Percentiles rank a stretch among this genome's conserved stretches.
These are phyloP conservation scores for Hypolimnas misippus DNA, from an alignment of 2,888 invertebrate species.

Conservation along the genomic window DNA sequence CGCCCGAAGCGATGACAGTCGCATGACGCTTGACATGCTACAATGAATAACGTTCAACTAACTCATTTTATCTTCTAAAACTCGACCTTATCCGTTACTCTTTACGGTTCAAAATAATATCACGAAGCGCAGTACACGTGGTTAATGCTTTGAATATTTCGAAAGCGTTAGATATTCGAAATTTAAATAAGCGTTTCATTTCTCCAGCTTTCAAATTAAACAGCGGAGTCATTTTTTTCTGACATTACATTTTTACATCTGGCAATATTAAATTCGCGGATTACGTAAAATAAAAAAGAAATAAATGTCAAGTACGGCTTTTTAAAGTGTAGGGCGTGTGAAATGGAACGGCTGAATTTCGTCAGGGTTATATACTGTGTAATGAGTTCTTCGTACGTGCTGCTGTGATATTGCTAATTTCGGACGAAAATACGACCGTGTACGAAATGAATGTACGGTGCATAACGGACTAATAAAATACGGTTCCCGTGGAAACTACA, in stretches of 20 bases:
- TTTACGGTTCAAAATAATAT: conserved; percentile 46
- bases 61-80: conserved; percentile 42
- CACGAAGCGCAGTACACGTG: conserved; percentile 27
- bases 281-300: conserved; percentile 72
- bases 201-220: conserved; percentile 63
- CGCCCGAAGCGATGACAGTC: conserved; percentile 57
- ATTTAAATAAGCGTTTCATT: conserved; percentile 63
- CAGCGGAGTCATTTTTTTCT: conserved; percentile 53
- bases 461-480: conserved; percentile 21
- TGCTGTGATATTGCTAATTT: conserved; percentile 44
- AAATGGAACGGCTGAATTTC: conserved; percentile 46
- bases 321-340: conserved; percentile 9
- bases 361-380: conserved; percentile 57
- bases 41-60: conserved; percentile 56
- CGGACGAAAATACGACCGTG: conserved; percentile 26
- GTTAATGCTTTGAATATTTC: conserved; percentile 42
- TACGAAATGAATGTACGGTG: conserved; percentile 15
- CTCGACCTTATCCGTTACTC: conserved; percentile 42
- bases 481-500: conserved; percentile 8
- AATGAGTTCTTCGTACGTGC: conserved; percentile 61
- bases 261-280: conserved; percentile 73
- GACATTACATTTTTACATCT: conserved; percentile 66
- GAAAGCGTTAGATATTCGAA: conserved; percentile 55
- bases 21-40: conserved; percentile 61
- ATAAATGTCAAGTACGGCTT: conserved; percentile 68